A percentile compares a stretch with the other conserved stretches of the same genome.
Conservation (phyloP, 2,797 vertebrate species). For the Gadopsis marmoratus region DNA sequence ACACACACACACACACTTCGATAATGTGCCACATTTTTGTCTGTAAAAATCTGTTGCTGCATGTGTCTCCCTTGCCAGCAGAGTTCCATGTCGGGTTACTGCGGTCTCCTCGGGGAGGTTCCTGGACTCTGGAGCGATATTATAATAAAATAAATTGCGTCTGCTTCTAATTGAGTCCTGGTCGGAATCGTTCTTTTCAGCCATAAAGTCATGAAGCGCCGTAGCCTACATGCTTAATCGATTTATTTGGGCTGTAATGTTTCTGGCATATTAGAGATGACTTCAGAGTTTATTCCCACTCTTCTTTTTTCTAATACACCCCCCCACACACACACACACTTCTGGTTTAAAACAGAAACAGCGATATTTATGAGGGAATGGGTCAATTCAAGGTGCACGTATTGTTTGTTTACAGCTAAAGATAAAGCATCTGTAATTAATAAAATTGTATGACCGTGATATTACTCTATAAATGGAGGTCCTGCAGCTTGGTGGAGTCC, state of each 20-base stretch:
- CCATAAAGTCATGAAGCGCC: neutral
- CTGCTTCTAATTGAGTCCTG: conserved; percentile 52
- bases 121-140: conserved; percentile 3
- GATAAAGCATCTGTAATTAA: neutral
- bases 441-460: neutral
- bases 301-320: neutral
- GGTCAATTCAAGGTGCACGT: conserved; percentile 12
- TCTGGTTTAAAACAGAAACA: neutral
- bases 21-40: conserved; percentile 40
- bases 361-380: neutral
- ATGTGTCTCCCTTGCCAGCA: conserved; percentile 2
- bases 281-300: conserved; percentile 31
- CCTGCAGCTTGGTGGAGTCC: neutral
- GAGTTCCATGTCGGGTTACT: conserved; percentile 26
- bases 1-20: conserved; percentile 20
- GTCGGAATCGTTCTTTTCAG: conserved; percentile 27
- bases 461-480: neutral
- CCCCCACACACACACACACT: neutral
- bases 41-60: conserved; percentile 5
- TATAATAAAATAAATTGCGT: neutral
- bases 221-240: conserved; percentile 39
- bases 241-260: conserved; percentile 48
- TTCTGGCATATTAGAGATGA: conserved; percentile 43
- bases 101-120: conserved; percentile 11
- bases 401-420: neutral